Percentiles rank a stretch among this genome's conserved stretches.
Evolutionary conservation across 1,140 invertebrate species (phyloP).

Genomic region (Scylla paramamosain): DNA sequence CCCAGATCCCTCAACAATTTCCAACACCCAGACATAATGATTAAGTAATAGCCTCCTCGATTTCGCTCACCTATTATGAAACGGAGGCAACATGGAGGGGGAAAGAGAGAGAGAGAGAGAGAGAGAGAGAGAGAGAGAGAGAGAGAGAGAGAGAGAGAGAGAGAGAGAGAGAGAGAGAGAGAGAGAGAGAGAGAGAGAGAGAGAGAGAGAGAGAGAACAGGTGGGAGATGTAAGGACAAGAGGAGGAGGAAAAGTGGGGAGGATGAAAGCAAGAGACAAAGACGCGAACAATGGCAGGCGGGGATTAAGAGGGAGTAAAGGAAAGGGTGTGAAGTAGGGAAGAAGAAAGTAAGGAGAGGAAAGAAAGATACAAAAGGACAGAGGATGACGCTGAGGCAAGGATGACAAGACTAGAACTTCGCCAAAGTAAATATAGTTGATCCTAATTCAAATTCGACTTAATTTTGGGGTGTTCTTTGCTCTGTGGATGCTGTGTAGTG

Average conservation of each 20-base stretch:
- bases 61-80: constrained; percentile 51
- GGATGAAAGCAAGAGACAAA: not conserved
- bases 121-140: not conserved
- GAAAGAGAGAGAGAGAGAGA: not conserved
- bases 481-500: not conserved
- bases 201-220: constrained; percentile 31
- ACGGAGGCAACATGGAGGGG: not conserved
- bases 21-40: constrained; percentile 48
- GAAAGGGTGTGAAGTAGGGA: not conserved
- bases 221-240: not conserved
- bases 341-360: not conserved
- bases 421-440: too few species aligned
- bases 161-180: constrained; percentile 24
- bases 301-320: not conserved
- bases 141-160: constrained; percentile 33
- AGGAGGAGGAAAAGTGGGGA: not conserved
- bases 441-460: too few species aligned
- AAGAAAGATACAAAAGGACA: not conserved
- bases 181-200: constrained; percentile 25
- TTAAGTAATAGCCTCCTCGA: constrained; percentile 66
- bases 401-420: too few species aligned
- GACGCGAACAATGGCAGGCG: not conserved
- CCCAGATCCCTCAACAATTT: constrained; percentile 55
- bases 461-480: too few species aligned
- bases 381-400: not conserved